These are phyloP conservation scores for Ormyrus rosae DNA, from an alignment of 2,888 invertebrate genomes.

Conservation along the genomic window DNA sequence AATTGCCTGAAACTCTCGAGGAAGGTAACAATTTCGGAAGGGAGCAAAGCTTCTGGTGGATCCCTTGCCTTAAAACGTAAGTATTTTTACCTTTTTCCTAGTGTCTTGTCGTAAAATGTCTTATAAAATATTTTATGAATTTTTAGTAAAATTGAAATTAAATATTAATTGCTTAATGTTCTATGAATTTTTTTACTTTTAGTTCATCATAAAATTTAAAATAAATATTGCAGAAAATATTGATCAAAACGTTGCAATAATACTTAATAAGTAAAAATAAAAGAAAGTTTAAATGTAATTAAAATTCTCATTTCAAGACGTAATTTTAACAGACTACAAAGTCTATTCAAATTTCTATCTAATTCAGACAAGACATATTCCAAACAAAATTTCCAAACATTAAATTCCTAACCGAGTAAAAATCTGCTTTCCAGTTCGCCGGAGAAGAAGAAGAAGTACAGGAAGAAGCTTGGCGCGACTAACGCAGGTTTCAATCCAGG, in stretches of 20 bases:
- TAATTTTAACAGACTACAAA: too few species aligned
- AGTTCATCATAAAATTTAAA: neutral
- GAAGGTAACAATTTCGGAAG: slow-evolving; percentile 92
- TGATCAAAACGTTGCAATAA: too few species aligned
- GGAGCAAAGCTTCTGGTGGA: slow-evolving; percentile 89
- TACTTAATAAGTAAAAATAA: too few species aligned
- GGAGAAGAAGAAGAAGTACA: slow-evolving; percentile 67
- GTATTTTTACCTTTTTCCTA: slow-evolving; percentile 27
- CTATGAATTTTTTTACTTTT: neutral
- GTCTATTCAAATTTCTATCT: too few species aligned
- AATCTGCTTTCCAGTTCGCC: slow-evolving; percentile 58
- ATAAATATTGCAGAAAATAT: neutral
- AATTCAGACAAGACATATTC: too few species aligned
- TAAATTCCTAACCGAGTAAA: too few species aligned
- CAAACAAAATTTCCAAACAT: too few species aligned
- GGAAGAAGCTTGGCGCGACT: slow-evolving; percentile 66
- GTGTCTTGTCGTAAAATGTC: too few species aligned
- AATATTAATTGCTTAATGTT: neutral
- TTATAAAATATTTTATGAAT: too few species aligned
- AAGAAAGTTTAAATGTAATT: too few species aligned
- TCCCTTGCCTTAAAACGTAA: slow-evolving; percentile 78
- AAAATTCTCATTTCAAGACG: too few species aligned
- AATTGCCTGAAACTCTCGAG: slow-evolving; percentile 89
- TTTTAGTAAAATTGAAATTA: too few species aligned
- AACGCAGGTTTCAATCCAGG: slow-evolving; percentile 71